A percentile compares a stretch with the other conserved stretches of the same genome.
phyloP scores from a whole-genome alignment of 1,140 invertebrate genomes.

The Eufriesea mexicana region DNA sequence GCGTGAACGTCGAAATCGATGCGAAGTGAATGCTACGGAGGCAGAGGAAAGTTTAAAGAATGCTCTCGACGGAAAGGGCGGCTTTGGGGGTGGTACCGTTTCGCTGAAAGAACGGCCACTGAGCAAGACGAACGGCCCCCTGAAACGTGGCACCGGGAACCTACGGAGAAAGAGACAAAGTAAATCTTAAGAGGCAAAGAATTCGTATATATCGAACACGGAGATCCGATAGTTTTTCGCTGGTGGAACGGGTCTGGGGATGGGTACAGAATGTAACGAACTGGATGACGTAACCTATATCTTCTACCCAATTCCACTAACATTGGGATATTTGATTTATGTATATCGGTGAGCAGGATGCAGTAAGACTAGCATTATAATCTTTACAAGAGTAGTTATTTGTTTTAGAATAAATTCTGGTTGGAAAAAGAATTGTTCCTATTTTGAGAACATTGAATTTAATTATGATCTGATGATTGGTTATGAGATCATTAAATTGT shows the following conservation, averaged over 20 bases:
- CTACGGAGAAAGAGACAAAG: conserved; percentile 37
- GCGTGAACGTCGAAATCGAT: conserved; percentile 66
- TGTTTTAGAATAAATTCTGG: too few species aligned
- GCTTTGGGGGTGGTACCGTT: conserved; percentile 42
- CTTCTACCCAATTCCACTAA: neutral
- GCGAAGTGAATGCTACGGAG: conserved; percentile 56
- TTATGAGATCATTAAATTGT: too few species aligned
- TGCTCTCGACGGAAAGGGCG: conserved; percentile 47
- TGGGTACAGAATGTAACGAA: conserved; percentile 24
- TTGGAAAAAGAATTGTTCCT: too few species aligned
- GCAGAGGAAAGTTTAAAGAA: conserved; percentile 65
- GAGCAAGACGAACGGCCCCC: conserved; percentile 25
- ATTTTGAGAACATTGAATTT: too few species aligned
- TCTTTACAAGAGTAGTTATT: too few species aligned
- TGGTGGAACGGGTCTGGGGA: neutral
- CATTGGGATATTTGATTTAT: conserved; percentile 1
- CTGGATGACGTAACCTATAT: neutral
- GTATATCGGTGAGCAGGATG: too few species aligned
- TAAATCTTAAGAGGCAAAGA: conserved; percentile 51
- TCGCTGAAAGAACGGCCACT: conserved; percentile 34
- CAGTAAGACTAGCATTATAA: too few species aligned
- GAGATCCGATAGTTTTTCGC: conserved; percentile 15
- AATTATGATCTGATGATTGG: too few species aligned
- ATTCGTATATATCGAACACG: conserved; percentile 36
- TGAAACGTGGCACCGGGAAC: neutral